These are phyloP conservation scores for Drosophila kambysellisi DNA, from an alignment of 2,888 invertebrate species.

Conservation along the genomic window DNA sequence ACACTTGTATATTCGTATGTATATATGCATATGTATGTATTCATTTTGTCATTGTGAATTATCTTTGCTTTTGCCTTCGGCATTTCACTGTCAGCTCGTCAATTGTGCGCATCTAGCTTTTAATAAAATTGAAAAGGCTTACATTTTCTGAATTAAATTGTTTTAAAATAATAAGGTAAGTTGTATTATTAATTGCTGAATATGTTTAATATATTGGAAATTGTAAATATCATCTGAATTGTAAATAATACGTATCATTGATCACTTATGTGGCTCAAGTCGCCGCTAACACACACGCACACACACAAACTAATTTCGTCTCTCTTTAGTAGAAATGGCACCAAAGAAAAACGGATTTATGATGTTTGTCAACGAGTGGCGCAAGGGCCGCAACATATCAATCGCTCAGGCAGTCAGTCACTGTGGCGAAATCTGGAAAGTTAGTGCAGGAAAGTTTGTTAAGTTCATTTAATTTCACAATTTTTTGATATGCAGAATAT, in stretches of 20 bases:
- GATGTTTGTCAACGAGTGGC: constrained; percentile 79
- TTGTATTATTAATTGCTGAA: not conserved
- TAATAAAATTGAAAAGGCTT: not conserved
- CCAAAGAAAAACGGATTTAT: constrained; percentile 80
- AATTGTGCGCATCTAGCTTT: not conserved
- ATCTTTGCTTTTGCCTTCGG: not conserved
- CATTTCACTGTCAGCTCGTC: not conserved
- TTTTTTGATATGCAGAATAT: constrained; percentile 63
- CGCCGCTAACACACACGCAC: not conserved
- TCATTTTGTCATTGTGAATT: not conserved
- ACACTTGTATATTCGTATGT: not conserved
- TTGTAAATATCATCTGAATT: not conserved
- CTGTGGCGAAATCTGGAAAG: constrained; percentile 78
- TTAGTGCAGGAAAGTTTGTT: constrained; percentile 39
- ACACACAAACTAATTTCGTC: not conserved
- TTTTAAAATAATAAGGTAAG: not conserved
- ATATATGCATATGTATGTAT: not conserved
- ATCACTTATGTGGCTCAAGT: not conserved
- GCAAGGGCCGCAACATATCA: constrained; percentile 52
- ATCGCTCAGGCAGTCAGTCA: constrained; percentile 58
- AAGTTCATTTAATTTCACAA: not conserved
- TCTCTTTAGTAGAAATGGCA: constrained; percentile 60
- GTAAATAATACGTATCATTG: too few species aligned
- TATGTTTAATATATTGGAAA: not conserved
- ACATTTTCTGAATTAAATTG: not conserved